Percentiles rank a stretch among this genome's conserved stretches.
These are phyloP conservation scores for Rhingia rostrata DNA, from an alignment of 2,888 invertebrate genomes.

Conservation along the genomic window DNA sequence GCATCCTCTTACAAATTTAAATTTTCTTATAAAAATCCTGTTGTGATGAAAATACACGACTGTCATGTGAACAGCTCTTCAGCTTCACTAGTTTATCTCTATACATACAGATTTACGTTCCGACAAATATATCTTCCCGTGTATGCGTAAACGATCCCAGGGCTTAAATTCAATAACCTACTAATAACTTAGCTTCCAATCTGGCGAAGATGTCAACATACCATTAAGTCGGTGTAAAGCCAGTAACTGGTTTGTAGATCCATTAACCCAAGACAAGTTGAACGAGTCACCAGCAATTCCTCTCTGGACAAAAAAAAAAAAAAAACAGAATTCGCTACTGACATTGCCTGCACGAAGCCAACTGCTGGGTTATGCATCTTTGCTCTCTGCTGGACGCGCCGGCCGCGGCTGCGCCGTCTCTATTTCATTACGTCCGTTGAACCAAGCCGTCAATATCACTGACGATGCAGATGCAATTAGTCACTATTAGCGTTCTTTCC, in stretches of 20 bases:
- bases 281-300: slow-evolving; percentile 51
- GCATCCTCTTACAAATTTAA: no score
- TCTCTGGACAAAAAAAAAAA: slow-evolving; percentile 20
- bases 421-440: slow-evolving; percentile 56
- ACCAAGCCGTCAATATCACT: slow-evolving; percentile 66
- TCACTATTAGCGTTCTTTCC: slow-evolving; percentile 73
- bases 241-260: slow-evolving; percentile 63
- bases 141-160: slow-evolving; percentile 60
- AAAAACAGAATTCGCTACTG: slow-evolving; percentile 19
- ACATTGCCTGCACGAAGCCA: neutral
- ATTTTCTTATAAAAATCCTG: no score
- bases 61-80: no score
- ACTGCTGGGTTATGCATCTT: neutral
- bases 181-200: slow-evolving; percentile 67
- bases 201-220: slow-evolving; percentile 66
- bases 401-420: neutral
- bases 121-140: slow-evolving; percentile 63
- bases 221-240: slow-evolving; percentile 60
- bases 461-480: slow-evolving; percentile 72
- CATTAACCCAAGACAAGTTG: slow-evolving; percentile 61
- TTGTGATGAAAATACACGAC: no score
- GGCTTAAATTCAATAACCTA: slow-evolving; percentile 42
- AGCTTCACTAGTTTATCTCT: no score
- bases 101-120: neutral
- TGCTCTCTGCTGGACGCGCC: neutral